Conservation (phyloP, 2,797 vertebrate species). For the Halcyon leucocephala region DNA sequence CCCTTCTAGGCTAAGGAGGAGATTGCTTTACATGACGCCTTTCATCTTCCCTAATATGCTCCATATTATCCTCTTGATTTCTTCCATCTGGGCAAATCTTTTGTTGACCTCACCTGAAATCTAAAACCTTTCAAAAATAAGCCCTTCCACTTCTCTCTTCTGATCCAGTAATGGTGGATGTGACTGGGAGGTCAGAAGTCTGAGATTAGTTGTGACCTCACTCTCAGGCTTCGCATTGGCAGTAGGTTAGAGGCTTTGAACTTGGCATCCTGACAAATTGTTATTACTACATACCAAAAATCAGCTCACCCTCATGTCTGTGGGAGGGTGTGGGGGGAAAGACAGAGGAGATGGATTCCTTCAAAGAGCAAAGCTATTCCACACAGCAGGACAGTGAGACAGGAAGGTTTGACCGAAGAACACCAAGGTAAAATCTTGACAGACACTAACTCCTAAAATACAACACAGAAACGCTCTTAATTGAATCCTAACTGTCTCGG, state of each 20-base stretch:
- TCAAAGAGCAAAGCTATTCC: constrained; percentile 52
- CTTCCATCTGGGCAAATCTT: constrained; percentile 72
- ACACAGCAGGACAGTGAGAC: constrained; percentile 60
- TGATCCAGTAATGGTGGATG: constrained; percentile 29
- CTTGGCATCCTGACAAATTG: constrained; percentile 67
- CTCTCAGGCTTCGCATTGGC: constrained; percentile 17
- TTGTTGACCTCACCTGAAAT: constrained; percentile 67
- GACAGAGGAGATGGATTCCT: constrained; percentile 5
- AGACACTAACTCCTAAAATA: constrained; percentile 25
- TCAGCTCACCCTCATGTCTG: constrained; percentile 6
- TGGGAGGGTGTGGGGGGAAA: not conserved
- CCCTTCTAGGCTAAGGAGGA: constrained; percentile 5
- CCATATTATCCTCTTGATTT: constrained; percentile 63
- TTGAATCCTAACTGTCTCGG: not conserved
- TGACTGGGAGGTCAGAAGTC: constrained; percentile 56
- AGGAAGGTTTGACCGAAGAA: constrained; percentile 31
- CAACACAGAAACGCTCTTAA: constrained; percentile 17
- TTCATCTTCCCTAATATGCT: constrained; percentile 66
- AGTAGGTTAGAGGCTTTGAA: constrained; percentile 58
- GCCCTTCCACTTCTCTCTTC: constrained; percentile 18
- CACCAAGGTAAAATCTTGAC: constrained; percentile 6
- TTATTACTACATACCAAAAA: constrained; percentile 45
- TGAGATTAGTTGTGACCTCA: constrained; percentile 46
- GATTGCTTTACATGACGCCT: constrained; percentile 42
- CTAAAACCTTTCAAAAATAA: constrained; percentile 58